Evolutionary conservation across 2,888 invertebrate genomes (phyloP).

Genomic region (Sinodicranocentrus sp.): DNA sequence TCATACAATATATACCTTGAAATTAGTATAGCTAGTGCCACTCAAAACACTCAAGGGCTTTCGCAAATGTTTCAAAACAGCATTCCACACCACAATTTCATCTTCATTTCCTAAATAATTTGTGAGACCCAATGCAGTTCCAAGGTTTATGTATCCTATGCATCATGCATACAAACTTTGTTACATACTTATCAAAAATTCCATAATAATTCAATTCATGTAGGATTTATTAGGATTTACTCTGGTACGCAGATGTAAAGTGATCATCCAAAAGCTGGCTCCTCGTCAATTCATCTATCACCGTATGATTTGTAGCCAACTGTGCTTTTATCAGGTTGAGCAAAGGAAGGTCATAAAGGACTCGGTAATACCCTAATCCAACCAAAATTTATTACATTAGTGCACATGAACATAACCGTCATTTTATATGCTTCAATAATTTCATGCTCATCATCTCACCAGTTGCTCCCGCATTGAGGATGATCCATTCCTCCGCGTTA

Average conservation of each 20-base stretch:
- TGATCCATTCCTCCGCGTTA: slow-evolving; percentile 70
- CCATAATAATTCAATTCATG: slow-evolving; percentile 9
- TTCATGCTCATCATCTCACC: too few relatives aligned
- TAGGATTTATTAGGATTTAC: slow-evolving; percentile 33
- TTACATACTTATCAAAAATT: not conserved
- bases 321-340: slow-evolving; percentile 59
- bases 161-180: not conserved
- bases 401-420: too few relatives aligned
- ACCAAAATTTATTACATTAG: slow-evolving; percentile 15
- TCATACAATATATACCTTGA: slow-evolving; percentile 43
- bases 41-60: slow-evolving; percentile 46
- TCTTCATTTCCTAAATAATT: slow-evolving; percentile 55
- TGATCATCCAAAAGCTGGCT: slow-evolving; percentile 75
- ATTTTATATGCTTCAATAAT: too few relatives aligned
- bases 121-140: slow-evolving; percentile 57
- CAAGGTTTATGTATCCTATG: slow-evolving; percentile 63
- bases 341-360: slow-evolving; percentile 67
- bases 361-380: slow-evolving; percentile 68
- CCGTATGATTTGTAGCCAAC: slow-evolving; percentile 50
- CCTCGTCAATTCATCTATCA: slow-evolving; percentile 56
- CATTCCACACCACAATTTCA: slow-evolving; percentile 70
- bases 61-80: slow-evolving; percentile 66
- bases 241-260: slow-evolving; percentile 68
- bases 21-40: slow-evolving; percentile 29
- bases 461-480: slow-evolving; percentile 71